Base-by-base conservation (phyloP, 2,888 invertebrate species). In the Reticulitermes lucifugus region DNA sequence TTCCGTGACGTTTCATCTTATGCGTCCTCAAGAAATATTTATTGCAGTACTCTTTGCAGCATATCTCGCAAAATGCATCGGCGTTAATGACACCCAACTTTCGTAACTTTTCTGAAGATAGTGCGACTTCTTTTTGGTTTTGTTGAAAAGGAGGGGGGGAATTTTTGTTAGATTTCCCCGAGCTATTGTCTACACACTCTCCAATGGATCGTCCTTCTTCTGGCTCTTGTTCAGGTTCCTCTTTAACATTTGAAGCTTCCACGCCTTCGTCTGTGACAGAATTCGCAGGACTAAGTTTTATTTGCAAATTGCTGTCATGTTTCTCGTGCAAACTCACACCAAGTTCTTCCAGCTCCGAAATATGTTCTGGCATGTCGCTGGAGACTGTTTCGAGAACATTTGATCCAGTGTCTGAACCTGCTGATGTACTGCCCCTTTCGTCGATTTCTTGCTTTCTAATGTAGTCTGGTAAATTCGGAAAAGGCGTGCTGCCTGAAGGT, bases 1-100 rank as follows among this genome's bases (percentile, higher is more conserved):
- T 95, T 0, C 98, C 98, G 90, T 99, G 98, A n/a, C 96, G 94
- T 90, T 98, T 96, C 92, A 96, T 95, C 89, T 98, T 97, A 91
- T 99, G 99, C 80, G 97, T 97, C 84, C 97, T 93, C 75, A 99
- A 92, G 89, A 98, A 98, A 90, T 98, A 98, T 90, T 97, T 97
- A 90, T 97, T 98, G 90, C 96, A 97, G 90, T 98, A 98, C 90
- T 98, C 97, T 90, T 97, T 97, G 91, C 96, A 96, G 90, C 98
- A 98, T 86, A 98, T 94, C 90, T 98, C 97, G 91, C 98, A 98
- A 90, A 97, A 98, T n/a, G 97, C 97, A 89, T 98, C 97, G 1
- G 96, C 95, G 90, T 96, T 96, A 88, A 95, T 93, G 59, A 97
- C 96, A 65, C 97, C 97, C 85, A 97, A 92, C 85, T 95, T 94